Evolutionary conservation across 2,888 invertebrate species (phyloP).

Genomic region (Melikaiella ostensackeni): DNA sequence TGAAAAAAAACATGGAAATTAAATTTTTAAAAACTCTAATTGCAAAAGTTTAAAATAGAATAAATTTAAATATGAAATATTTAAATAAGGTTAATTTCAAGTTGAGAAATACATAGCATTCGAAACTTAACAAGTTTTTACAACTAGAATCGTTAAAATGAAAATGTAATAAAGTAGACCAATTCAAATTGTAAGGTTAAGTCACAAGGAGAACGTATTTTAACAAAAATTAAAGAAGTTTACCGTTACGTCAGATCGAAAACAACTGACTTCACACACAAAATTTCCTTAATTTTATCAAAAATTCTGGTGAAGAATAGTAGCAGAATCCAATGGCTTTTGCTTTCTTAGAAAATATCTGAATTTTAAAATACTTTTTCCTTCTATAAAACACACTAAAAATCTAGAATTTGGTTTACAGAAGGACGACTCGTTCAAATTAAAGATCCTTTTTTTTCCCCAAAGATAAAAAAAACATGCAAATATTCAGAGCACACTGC

Average conservation of each 20-base stretch:
- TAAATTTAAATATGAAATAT: no score
- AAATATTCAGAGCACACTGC: background rate
- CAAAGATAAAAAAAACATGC: background rate
- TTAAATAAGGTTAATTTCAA: no score
- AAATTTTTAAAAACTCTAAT: no score
- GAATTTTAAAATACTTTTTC: background rate
- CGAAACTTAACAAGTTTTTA: no score
- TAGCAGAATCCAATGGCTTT: background rate
- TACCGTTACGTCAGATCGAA: background rate
- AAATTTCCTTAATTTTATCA: background rate
- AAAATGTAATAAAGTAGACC: background rate
- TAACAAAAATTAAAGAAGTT: background rate
- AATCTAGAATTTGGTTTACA: background rate
- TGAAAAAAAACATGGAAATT: no score
- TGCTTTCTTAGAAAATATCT: background rate
- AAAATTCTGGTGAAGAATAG: background rate
- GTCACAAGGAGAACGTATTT: background rate
- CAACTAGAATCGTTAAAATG: no score
- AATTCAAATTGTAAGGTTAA: background rate
- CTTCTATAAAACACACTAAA: background rate
- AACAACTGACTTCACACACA: background rate
- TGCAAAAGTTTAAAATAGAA: no score
- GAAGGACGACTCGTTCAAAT: background rate
- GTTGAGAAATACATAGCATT: no score
- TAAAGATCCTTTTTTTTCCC: background rate